phyloP scores from a whole-genome alignment of 2,888 invertebrate species.

The Clivina fossor region DNA sequence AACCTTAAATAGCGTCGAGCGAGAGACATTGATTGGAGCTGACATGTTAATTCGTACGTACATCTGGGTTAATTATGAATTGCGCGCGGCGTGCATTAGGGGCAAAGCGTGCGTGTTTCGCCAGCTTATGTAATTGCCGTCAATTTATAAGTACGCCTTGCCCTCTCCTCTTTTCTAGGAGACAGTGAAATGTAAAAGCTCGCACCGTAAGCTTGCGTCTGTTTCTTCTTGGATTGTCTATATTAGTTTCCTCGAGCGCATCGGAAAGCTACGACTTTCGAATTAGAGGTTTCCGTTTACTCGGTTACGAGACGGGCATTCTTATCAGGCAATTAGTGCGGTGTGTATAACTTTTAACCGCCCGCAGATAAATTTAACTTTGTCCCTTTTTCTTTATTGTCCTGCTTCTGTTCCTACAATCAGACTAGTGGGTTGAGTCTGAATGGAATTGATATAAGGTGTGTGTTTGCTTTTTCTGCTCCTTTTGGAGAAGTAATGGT shows the following conservation, averaged over 20 bases:
- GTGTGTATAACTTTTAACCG: conserved; percentile 46
- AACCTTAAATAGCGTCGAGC: too few relatives aligned
- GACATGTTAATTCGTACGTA: conserved; percentile 19
- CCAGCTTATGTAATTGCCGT: conserved; percentile 27
- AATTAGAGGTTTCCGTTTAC: conserved; percentile 47
- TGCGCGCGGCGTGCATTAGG: too few relatives aligned
- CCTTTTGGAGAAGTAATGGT: too few relatives aligned
- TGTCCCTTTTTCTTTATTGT: conserved; percentile 34
- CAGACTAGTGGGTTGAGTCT: too few relatives aligned
- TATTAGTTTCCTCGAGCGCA: conserved; percentile 31
- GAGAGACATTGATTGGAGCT: conserved; percentile 14
- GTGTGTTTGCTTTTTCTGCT: too few relatives aligned
- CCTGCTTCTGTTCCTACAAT: conserved; percentile 4
- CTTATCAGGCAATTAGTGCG: conserved; percentile 51
- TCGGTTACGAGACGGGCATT: conserved; percentile 48
- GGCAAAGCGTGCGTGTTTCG: conserved; percentile 28
- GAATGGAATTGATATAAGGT: too few relatives aligned
- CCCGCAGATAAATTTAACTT: conserved; percentile 34
- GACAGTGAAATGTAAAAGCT: too few relatives aligned
- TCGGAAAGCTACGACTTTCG: conserved; percentile 36
- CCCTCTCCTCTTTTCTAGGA: too few relatives aligned
- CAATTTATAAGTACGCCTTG: conserved; percentile 28
- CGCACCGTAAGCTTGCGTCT: too few relatives aligned
- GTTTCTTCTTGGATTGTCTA: conserved; percentile 21
- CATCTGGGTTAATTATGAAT: conserved; percentile 21